phyloP scores from a whole-genome alignment of 2,888 invertebrate species.

The Drosophila picticornis region DNA sequence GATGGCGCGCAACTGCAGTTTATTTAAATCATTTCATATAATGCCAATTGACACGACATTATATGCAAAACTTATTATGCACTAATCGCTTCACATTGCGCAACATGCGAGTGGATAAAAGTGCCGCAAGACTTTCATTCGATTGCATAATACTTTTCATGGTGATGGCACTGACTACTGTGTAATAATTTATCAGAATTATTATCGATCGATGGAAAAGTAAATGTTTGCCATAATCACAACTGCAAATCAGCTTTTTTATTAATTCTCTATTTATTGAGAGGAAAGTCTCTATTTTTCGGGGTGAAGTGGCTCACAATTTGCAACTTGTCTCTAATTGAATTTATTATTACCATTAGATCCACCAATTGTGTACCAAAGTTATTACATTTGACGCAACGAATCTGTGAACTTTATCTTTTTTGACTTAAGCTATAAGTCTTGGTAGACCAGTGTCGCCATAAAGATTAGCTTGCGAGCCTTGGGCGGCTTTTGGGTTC shows the following conservation, averaged over 20 bases:
- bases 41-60: constrained; percentile 58
- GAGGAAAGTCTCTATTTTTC: background rate
- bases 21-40: constrained; percentile 66
- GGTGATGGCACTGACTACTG: constrained; percentile 10
- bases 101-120: constrained; percentile 60
- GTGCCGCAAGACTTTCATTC: constrained; percentile 69
- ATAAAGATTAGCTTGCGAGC: constrained; percentile 33
- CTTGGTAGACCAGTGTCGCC: constrained; percentile 11
- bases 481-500: constrained; percentile 43
- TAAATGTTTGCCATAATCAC: background rate
- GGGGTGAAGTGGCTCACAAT: background rate
- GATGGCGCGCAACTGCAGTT: constrained; percentile 29
- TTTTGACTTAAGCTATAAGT: background rate
- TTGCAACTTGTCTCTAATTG: background rate
- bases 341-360: background rate
- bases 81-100: constrained; percentile 65
- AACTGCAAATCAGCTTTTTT: background rate
- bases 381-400: background rate
- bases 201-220: background rate
- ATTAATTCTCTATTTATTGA: background rate
- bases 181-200: constrained; percentile 16
- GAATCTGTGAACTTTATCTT: background rate
- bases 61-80: constrained; percentile 45
- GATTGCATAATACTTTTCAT: constrained; percentile 46
- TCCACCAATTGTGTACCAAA: background rate